A percentile compares a stretch with the other conserved stretches of the same genome.
These are phyloP conservation scores for Ophion costatus DNA, from an alignment of 2,888 invertebrate genomes.

Conservation along the genomic window DNA sequence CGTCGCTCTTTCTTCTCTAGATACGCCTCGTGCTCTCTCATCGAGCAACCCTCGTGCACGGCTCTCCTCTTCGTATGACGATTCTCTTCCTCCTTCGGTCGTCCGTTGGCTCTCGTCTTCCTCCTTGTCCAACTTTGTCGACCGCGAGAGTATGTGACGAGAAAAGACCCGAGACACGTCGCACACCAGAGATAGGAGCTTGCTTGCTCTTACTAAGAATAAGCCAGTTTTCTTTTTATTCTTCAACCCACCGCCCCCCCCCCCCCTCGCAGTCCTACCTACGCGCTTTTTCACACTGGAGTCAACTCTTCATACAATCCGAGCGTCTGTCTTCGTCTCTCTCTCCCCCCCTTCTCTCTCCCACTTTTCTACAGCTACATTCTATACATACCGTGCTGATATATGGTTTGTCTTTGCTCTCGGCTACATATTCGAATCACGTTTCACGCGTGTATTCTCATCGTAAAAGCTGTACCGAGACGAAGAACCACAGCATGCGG, in stretches of 20 bases:
- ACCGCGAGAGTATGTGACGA: not conserved
- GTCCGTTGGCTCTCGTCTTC: not conserved
- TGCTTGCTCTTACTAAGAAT: no score
- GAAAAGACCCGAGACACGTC: not conserved
- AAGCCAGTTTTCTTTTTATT: not conserved
- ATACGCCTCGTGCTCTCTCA: slow-evolving; percentile 28
- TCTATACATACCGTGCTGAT: not conserved
- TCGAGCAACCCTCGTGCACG: not conserved
- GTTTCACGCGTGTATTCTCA: slow-evolving; percentile 65
- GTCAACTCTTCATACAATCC: no score
- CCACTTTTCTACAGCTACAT: not conserved
- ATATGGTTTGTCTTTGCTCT: slow-evolving; percentile 28
- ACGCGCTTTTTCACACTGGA: no score
- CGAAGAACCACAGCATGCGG: not conserved
- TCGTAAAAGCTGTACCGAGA: slow-evolving; percentile 59
- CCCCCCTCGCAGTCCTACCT: no score
- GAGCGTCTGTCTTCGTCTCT: no score
- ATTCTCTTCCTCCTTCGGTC: not conserved
- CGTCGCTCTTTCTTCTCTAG: slow-evolving; percentile 37
- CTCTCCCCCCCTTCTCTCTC: no score
- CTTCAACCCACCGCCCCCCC: not conserved
- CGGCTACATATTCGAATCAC: slow-evolving; percentile 66
- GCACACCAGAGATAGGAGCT: no score
- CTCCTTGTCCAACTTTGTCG: not conserved
- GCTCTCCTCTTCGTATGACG: not conserved